Conservation (phyloP, 2,888 invertebrate species). For the Eristalis intricaria region DNA sequence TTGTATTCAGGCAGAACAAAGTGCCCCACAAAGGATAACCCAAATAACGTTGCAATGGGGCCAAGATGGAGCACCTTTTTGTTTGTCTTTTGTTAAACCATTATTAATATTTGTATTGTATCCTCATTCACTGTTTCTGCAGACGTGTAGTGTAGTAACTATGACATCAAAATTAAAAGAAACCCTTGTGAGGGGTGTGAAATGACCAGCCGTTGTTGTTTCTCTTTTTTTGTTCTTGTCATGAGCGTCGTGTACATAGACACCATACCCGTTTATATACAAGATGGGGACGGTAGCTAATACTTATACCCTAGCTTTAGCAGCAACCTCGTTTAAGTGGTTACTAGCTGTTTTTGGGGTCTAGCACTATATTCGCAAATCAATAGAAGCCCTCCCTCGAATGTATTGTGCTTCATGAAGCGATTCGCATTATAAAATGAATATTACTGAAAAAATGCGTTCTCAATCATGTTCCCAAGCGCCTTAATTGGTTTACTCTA, state of each 20-base stretch:
- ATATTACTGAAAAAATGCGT: slow-evolving; percentile 9
- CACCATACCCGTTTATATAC: not conserved
- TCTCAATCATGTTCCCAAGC: slow-evolving; percentile 31
- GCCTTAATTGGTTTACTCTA: slow-evolving; percentile 52
- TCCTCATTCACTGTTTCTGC: not conserved
- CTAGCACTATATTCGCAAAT: slow-evolving; percentile 35
- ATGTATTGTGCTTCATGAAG: slow-evolving; percentile 14
- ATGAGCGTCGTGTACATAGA: not conserved
- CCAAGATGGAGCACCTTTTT: slow-evolving; percentile 32
- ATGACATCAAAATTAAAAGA: not conserved
- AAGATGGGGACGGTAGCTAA: not conserved
- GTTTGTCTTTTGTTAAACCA: slow-evolving; percentile 2
- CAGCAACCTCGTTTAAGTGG: not conserved
- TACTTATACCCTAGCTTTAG: not conserved
- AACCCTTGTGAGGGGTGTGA: slow-evolving; percentile 22
- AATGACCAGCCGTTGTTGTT: slow-evolving; percentile 22
- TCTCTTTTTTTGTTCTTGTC: not conserved
- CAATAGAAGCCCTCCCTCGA: slow-evolving; percentile 52
- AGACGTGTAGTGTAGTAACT: not conserved
- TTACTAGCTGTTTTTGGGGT: not conserved
- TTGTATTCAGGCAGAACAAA: slow-evolving; percentile 30
- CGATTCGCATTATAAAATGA: slow-evolving; percentile 27
- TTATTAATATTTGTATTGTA: not conserved
- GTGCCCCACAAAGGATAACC: slow-evolving; percentile 38
- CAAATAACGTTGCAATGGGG: slow-evolving; percentile 35